These are phyloP conservation scores for Geophilus truncorum DNA, from an alignment of 2,888 invertebrate species.

Conservation along the genomic window DNA sequence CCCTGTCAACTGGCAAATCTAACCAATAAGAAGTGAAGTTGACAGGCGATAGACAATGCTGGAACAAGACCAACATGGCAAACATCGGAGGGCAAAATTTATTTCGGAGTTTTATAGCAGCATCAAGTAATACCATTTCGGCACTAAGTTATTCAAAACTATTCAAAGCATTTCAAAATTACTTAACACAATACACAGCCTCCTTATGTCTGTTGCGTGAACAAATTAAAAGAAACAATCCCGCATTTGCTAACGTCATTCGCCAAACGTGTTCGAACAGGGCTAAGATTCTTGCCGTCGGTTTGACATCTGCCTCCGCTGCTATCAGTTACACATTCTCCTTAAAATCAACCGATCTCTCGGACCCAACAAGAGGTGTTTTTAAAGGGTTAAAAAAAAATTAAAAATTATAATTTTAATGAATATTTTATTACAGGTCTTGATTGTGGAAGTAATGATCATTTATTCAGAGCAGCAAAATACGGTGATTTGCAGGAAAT, in stretches of 20 bases:
- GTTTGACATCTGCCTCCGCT: conserved; percentile 10
- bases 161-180: background rate
- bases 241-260: background rate
- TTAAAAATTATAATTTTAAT: too few relatives aligned
- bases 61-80: background rate
- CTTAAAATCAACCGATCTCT: background rate
- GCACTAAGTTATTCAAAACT: background rate
- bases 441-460: background rate
- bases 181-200: background rate
- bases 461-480: conserved; percentile 34
- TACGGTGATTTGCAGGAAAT: conserved; percentile 33
- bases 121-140: background rate
- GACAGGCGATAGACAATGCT: too few relatives aligned
- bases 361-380: background rate
- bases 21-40: too few relatives aligned
- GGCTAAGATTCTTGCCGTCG: conserved; percentile 8
- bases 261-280: background rate
- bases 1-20: too few relatives aligned
- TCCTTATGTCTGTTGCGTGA: background rate
- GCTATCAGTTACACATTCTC: conserved; percentile 14
- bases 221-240: background rate
- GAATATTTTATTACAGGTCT: too few relatives aligned
- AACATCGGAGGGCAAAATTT: conserved; percentile 1
- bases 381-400: too few relatives aligned
- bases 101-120: background rate